A percentile compares a stretch with the other conserved stretches of the same genome.
phyloP scores from a whole-genome alignment of 1,140 invertebrate species.

The Brachionus manjavacas region DNA sequence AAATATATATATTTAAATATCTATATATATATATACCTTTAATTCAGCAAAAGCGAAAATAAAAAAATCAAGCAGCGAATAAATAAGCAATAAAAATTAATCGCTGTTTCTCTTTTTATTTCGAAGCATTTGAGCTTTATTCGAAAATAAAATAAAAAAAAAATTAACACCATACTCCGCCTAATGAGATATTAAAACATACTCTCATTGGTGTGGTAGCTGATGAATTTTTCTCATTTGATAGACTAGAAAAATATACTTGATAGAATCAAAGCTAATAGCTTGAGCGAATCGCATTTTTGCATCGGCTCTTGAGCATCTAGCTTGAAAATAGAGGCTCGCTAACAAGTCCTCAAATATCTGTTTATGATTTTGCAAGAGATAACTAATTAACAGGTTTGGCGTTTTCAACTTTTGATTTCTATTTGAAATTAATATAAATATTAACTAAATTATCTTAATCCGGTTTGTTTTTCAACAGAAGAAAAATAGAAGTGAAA shows the following conservation, averaged over 20 bases:
- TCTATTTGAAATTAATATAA: slow-evolving; percentile 39
- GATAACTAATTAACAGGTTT: slow-evolving; percentile 26
- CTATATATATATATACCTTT: not conserved
- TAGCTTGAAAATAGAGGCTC: not conserved
- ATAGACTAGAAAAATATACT: not conserved
- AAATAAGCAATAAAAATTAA: slow-evolving; percentile 39
- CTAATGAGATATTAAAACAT: not conserved
- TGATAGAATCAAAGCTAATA: not conserved
- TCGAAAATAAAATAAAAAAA: not conserved
- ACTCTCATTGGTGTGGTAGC: not conserved
- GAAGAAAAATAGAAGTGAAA: not conserved
- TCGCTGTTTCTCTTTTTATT: slow-evolving; percentile 26
- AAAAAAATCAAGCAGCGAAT: slow-evolving; percentile 29
- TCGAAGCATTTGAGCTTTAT: not conserved
- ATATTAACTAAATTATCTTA: slow-evolving; percentile 33
- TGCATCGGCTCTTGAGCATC: not conserved
- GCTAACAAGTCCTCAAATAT: slow-evolving; percentile 29
- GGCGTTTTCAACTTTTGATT: slow-evolving; percentile 18
- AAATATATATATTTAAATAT: no score
- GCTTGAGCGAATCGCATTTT: not conserved
- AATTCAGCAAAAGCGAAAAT: not conserved
- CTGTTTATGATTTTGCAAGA: slow-evolving; percentile 5
- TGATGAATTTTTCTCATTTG: not conserved
- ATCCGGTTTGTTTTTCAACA: slow-evolving; percentile 4
- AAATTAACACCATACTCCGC: not conserved